Evolutionary conservation across 2,113 vertebrate species (phyloP).

Genomic region (Cervus canadensis): DNA sequence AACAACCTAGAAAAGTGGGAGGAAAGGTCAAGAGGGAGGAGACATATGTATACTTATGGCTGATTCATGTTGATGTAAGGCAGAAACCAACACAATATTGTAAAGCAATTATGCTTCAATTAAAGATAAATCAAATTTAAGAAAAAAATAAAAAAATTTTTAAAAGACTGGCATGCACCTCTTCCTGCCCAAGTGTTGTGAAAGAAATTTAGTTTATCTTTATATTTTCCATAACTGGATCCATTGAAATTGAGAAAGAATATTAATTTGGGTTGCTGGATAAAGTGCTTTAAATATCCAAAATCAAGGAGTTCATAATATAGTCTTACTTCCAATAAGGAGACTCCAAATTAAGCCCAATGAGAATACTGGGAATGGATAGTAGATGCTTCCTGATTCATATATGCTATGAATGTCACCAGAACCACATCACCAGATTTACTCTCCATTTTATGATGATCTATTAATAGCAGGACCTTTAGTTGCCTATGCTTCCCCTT

Average conservation of each 20-base stretch:
- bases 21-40: not conserved
- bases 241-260: not conserved
- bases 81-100: not conserved
- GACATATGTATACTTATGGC: not conserved
- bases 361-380: not conserved
- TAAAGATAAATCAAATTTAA: not conserved
- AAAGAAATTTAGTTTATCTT: not conserved
- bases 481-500: not conserved
- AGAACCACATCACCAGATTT: not conserved
- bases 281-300: slow-evolving; percentile 1
- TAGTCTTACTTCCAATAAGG: not conserved
- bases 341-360: not conserved
- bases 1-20: not conserved
- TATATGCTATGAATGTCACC: not conserved
- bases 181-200: not conserved
- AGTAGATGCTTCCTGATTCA: not conserved
- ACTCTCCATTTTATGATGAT: not conserved
- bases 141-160: not conserved
- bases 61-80: not conserved
- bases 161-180: not conserved
- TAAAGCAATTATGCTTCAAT: not conserved
- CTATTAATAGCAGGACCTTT: not conserved
- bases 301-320: not conserved
- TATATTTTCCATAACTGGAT: not conserved
- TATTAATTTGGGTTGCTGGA: not conserved